Evolutionary conservation across 2,113 vertebrate species (phyloP), one percentile per base, ranked within the genome.

Genomic region (Lampris incognitus): DNA sequence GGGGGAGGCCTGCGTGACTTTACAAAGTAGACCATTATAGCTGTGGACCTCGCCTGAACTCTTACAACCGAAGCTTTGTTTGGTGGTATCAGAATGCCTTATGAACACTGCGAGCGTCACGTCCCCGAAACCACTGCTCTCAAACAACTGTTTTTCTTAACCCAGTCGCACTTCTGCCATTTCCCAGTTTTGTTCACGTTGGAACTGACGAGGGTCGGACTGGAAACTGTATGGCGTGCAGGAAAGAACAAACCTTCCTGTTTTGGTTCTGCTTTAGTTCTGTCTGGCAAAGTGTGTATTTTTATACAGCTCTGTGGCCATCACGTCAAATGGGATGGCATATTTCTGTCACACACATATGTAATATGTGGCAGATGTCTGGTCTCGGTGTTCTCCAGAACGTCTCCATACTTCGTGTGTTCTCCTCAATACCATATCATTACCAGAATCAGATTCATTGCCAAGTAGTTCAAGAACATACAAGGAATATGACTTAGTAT

Each of bases 231-330:
- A 58, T 6, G 60, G 13, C 24, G 70, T 79, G 73, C 75, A 72
- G 76, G 74, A 11, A 7, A 11, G 9, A 64, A 63, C 65, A 37
- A 44, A 38, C n/a, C 56, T 39, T 37, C 52, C 38, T 58, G 86
- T 93, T 92, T 90, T 92, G 72, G 85, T 94, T 94, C 94, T 92
- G 90, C 92, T 91, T 93, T 93, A 44, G 54, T 4, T 52, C 41
- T 37, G 62, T 83, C 77, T 83, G 55, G 6, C 6, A 66, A 4
- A n/a, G 63, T 71, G 24, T 83, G 72, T 88, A 76, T 87, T 58
- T 77, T 74, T 59, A 52, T 59, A 1, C 1, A 5, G 67, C 37
- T 58, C 36, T 64, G 10, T 63, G 61, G 24, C 7, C 51, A 44
- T 85, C 69, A 79, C 72, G 62, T 72, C 39, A 74, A 13, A 24